A percentile compares a stretch with the other conserved stretches of the same genome.
Conservation (phyloP, 2,888 invertebrate species). For the Lasioglossum figueresi region DNA sequence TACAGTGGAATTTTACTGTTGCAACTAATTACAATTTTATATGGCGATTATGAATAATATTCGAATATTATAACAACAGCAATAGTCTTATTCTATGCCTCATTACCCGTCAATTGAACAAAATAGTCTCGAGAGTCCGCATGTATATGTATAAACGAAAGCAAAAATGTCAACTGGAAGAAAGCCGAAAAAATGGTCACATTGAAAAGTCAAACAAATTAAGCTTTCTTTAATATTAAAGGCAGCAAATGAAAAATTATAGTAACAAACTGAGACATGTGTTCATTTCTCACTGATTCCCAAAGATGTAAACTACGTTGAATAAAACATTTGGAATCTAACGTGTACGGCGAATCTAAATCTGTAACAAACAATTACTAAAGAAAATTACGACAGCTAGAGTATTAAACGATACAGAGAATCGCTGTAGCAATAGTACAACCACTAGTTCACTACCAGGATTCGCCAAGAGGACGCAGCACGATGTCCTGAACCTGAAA, state of each 20-base stretch:
- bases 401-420: background rate
- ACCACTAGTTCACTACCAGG: constrained; percentile 67
- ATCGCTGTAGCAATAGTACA: background rate
- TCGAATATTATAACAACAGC: background rate
- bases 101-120: background rate
- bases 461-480: constrained; percentile 76
- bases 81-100: background rate
- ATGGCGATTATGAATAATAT: background rate
- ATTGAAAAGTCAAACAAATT: background rate
- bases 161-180: background rate
- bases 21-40: background rate
- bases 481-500: constrained; percentile 76
- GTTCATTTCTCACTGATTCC: background rate
- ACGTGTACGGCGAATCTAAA: background rate
- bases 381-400: background rate
- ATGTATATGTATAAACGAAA: background rate
- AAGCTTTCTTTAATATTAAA: background rate
- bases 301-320: background rate
- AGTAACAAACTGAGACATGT: background rate
- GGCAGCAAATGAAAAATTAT: background rate
- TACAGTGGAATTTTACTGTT: background rate
- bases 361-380: background rate
- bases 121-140: background rate
- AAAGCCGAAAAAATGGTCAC: background rate
- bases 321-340: background rate